phyloP scores from a whole-genome alignment of 2,113 vertebrate species.

The Pomatostomus ruficeps region DNA sequence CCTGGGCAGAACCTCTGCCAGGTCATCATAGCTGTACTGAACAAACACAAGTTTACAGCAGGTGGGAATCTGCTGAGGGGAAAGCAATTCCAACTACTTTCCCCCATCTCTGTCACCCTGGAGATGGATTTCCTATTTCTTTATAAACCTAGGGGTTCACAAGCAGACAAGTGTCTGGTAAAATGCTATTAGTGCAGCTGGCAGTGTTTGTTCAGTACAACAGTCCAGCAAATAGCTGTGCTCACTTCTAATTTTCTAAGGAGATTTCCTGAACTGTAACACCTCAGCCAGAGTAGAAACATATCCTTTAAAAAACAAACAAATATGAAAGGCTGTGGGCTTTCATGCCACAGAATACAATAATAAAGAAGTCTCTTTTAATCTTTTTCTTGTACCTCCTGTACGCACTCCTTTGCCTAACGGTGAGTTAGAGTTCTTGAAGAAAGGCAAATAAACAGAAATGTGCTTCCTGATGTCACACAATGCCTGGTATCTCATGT shows the following conservation, averaged over 20 bases:
- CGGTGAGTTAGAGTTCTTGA: background rate
- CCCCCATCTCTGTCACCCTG: background rate
- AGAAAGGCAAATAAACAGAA: slow-evolving; percentile 43
- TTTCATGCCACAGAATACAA: background rate
- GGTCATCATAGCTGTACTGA: background rate
- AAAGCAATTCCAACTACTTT: background rate
- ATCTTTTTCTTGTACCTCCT: slow-evolving; percentile 12
- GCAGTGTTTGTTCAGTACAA: background rate
- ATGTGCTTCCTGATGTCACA: background rate
- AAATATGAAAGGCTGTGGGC: background rate
- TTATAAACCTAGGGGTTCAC: background rate
- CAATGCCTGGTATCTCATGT: background rate
- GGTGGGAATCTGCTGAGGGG: background rate
- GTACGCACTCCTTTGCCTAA: slow-evolving; percentile 11
- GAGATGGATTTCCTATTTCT: background rate
- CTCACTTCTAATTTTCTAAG: background rate
- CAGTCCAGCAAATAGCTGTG: background rate
- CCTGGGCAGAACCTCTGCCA: background rate
- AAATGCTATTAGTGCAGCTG: background rate
- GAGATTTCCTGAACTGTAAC: background rate
- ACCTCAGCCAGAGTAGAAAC: background rate
- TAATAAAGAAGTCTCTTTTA: slow-evolving; percentile 1
- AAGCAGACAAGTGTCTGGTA: background rate
- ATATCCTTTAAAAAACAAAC: background rate
- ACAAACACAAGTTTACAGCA: background rate